phyloP scores from a whole-genome alignment of 2,113 vertebrate species.

The Hystrix cristata region DNA sequence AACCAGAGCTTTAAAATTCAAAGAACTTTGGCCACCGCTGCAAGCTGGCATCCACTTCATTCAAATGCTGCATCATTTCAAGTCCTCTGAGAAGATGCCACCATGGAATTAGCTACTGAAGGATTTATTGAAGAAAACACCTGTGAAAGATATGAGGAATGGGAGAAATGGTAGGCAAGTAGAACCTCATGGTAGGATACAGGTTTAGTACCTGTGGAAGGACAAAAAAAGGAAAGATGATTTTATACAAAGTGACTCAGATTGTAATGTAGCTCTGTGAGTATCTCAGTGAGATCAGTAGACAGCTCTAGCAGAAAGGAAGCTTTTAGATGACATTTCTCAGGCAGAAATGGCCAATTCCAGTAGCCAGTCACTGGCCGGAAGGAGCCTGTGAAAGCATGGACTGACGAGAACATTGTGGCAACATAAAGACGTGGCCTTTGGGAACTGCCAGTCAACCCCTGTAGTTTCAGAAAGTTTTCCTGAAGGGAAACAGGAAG shows the following conservation, averaged over 20 bases:
- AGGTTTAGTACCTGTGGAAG: not conserved
- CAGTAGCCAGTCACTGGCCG: not conserved
- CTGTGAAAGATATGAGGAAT: not conserved
- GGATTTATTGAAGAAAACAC: not conserved
- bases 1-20: not conserved
- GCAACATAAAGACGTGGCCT: not conserved
- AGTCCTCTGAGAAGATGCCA: conserved; percentile 1
- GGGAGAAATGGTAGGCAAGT: not conserved
- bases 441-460: not conserved
- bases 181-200: not conserved
- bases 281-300: not conserved
- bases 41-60: not conserved
- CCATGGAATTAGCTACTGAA: not conserved
- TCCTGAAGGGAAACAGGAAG: not conserved
- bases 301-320: not conserved
- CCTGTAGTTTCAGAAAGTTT: not conserved
- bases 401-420: not conserved
- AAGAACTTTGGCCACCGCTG: not conserved
- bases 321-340: not conserved
- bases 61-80: not conserved
- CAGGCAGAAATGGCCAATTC: not conserved
- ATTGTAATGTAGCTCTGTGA: not conserved
- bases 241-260: not conserved
- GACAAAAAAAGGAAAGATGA: not conserved
- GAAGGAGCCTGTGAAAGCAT: not conserved